These are phyloP conservation scores for Charadrius vociferus DNA, from an alignment of 2,113 vertebrate genomes.

Conservation along the genomic window DNA sequence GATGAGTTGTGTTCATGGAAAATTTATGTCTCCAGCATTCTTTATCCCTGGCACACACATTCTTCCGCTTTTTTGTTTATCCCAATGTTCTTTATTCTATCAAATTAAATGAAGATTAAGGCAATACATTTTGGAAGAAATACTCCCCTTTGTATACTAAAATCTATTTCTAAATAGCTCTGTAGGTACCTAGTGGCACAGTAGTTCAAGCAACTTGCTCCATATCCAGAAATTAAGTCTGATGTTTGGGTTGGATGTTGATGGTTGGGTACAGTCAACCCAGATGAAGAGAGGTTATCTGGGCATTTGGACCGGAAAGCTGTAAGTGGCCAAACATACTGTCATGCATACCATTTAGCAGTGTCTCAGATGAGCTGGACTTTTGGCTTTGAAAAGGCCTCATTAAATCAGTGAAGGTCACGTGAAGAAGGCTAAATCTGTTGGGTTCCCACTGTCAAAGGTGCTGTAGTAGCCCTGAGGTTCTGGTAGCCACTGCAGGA, in stretches of 20 bases:
- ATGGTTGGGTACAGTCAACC: not conserved
- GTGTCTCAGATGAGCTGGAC: not conserved
- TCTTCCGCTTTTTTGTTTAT: not conserved
- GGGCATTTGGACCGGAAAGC: not conserved
- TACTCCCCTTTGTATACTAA: not conserved
- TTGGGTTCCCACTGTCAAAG: rapidly evolving
- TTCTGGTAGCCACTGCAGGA: not conserved
- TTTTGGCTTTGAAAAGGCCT: not conserved
- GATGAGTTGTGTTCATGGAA: not conserved
- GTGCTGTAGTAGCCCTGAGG: not conserved
- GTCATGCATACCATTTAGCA: not conserved
- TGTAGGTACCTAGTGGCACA: not conserved
- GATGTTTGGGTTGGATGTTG: not conserved
- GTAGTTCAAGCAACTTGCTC: not conserved
- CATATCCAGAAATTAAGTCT: not conserved
- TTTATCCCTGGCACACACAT: not conserved
- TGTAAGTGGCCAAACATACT: not conserved
- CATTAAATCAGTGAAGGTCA: not conserved
- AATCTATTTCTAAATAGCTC: not conserved
- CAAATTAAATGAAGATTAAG: not conserved
- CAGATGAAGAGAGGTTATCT: not conserved
- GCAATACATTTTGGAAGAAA: not conserved
- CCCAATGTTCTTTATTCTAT: not conserved
- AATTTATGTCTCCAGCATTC: not conserved
- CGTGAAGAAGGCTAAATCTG: not conserved